Conservation (phyloP, 2,113 vertebrate genomes). For the Mastomys coucha region DNA sequence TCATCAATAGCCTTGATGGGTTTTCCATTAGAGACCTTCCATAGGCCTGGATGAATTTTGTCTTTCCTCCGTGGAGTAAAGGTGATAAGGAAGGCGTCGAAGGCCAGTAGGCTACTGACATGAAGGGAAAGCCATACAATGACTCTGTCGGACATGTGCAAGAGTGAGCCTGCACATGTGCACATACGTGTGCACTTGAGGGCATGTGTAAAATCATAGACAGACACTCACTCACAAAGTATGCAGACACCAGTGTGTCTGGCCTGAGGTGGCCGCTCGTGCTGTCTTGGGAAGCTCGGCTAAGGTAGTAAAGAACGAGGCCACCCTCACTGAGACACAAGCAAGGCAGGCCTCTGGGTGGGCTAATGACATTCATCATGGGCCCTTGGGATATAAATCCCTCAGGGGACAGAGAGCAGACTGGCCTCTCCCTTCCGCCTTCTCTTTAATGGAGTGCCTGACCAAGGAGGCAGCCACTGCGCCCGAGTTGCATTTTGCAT, state of each 20-base stretch:
- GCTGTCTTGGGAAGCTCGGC: neutral
- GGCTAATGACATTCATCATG: rapidly evolving
- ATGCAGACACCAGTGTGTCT: no score
- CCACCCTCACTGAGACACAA: rapidly evolving
- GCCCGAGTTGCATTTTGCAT: rapidly evolving
- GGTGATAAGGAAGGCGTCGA: neutral
- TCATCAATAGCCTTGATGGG: rapidly evolving
- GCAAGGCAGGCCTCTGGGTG: neutral
- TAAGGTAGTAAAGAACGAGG: no score
- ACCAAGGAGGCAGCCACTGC: neutral
- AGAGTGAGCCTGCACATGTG: rapidly evolving
- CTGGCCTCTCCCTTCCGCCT: neutral
- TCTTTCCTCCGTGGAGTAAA: neutral
- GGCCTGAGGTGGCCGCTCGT: rapidly evolving
- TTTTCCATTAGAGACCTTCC: rapidly evolving
- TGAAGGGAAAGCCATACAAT: neutral
- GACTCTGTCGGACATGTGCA: neutral
- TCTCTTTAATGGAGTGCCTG: neutral
- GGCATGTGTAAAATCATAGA: neutral
- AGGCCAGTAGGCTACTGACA: neutral
- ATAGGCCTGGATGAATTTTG: neutral
- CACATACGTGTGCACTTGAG: rapidly evolving
- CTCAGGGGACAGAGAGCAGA: rapidly evolving
- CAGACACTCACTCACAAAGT: neutral
- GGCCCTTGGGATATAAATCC: neutral